Percentiles rank a stretch among this genome's conserved stretches.
phyloP scores from a whole-genome alignment of 37 sponge, comb jelly and placozoan species.

The Spongia lamella region DNA sequence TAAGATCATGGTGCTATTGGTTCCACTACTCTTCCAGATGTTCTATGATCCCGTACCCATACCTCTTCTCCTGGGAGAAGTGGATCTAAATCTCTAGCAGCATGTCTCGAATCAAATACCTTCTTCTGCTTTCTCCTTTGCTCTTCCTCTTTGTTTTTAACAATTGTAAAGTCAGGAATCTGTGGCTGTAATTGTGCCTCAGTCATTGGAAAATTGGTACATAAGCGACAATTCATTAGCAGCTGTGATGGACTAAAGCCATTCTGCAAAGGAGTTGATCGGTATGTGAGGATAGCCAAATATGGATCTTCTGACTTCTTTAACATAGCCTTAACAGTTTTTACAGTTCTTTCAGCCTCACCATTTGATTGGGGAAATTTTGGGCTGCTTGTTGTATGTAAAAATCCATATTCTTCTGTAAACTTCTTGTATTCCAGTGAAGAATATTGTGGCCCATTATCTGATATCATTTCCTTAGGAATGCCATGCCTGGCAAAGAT shows the following conservation, averaged over 20 bases:
- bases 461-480: conserved; percentile 5
- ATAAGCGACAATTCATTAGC: background rate
- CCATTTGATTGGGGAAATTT: too few relatives aligned
- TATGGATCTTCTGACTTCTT: conserved; percentile 12
- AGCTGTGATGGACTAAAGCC: conserved; percentile 24
- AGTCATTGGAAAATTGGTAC: conserved; percentile 9
- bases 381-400: too few relatives aligned
- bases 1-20: conserved; percentile 10
- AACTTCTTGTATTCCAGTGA: conserved; percentile 6
- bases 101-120: background rate
- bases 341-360: conserved; percentile 14
- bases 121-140: background rate
- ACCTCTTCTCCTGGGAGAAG: background rate
- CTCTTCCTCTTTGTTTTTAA: background rate
- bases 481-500: conserved; percentile 36
- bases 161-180: background rate
- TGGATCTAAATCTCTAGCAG: background rate
- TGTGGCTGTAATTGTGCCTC: background rate
- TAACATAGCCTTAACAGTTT: conserved; percentile 10
- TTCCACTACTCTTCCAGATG: background rate
- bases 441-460: too few relatives aligned
- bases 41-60: conserved; percentile 1
- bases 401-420: conserved; percentile 18
- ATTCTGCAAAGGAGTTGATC: conserved; percentile 19
- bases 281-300: conserved; percentile 4